A percentile compares a stretch with the other conserved stretches of the same genome.
These are phyloP conservation scores for Episyrphus balteatus DNA, from an alignment of 1,140 invertebrate species.

Conservation along the genomic window DNA sequence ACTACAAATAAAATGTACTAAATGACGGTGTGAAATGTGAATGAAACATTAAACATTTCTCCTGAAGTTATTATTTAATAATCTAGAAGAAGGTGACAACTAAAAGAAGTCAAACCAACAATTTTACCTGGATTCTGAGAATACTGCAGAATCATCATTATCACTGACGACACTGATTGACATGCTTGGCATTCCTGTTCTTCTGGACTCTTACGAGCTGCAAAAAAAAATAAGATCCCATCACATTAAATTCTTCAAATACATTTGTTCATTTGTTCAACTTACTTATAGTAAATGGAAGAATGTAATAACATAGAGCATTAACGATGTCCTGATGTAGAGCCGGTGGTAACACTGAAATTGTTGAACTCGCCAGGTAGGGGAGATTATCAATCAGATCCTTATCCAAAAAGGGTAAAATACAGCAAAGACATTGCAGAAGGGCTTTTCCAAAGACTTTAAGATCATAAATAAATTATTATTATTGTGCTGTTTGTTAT, in stretches of 20 bases:
- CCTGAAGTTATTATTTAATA: slow-evolving; percentile 3
- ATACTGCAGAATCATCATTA: slow-evolving; percentile 97
- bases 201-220: slow-evolving; percentile 54
- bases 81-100: not conserved
- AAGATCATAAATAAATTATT: slow-evolving; percentile 23
- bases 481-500: slow-evolving; percentile 1
- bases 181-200: slow-evolving; percentile 73
- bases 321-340: slow-evolving; percentile 93
- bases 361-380: slow-evolving; percentile 84
- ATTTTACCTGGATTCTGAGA: slow-evolving; percentile 72
- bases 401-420: slow-evolving; percentile 92
- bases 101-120: not conserved
- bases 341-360: slow-evolving; percentile 79
- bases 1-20: no score
- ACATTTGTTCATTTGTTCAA: slow-evolving; percentile 17
- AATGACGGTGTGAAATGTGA: no score
- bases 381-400: slow-evolving; percentile 92
- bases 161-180: slow-evolving; percentile 85
- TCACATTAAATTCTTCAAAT: not conserved
- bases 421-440: slow-evolving; percentile 78
- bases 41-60: no score
- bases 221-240: slow-evolving; percentile 12
- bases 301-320: slow-evolving; percentile 87
- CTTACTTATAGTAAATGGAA: slow-evolving; percentile 93
- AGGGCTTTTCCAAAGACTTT: slow-evolving; percentile 84